phyloP scores from a whole-genome alignment of 2,113 vertebrate genomes.

The Phasianus colchicus region DNA sequence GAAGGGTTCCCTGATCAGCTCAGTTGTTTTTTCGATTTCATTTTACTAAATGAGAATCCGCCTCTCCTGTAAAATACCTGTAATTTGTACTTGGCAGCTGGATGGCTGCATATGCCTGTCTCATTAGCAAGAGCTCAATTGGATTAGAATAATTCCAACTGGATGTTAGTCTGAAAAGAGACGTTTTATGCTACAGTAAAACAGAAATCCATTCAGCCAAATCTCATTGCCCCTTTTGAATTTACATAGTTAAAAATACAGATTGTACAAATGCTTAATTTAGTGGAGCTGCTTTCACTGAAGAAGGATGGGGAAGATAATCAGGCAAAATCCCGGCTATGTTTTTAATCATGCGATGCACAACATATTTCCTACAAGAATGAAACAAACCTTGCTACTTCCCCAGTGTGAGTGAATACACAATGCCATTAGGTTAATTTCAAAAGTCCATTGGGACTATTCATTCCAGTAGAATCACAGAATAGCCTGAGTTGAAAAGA shows the following conservation, averaged over 20 bases:
- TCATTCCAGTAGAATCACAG: not conserved
- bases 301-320: not conserved
- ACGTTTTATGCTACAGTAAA: not conserved
- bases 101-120: conserved; percentile 4
- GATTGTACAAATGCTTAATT: not conserved
- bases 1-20: not conserved
- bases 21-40: not conserved
- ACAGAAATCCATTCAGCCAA: conserved; percentile 17
- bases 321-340: not conserved
- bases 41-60: not conserved
- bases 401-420: not conserved
- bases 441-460: not conserved
- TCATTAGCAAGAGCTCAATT: conserved; percentile 40
- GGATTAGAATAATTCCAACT: conserved; percentile 27
- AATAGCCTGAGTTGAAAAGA: too few relatives aligned
- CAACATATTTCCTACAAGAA: not conserved
- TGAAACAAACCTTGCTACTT: not conserved
- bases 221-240: conserved; percentile 25
- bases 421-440: not conserved
- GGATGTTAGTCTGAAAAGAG: not conserved
- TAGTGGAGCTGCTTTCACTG: not conserved
- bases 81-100: conserved; percentile 27
- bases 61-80: not conserved
- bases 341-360: not conserved
- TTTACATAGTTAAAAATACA: not conserved